These are phyloP conservation scores for Plemyria rubiginata DNA, from an alignment of 2,888 invertebrate species.

Conservation along the genomic window DNA sequence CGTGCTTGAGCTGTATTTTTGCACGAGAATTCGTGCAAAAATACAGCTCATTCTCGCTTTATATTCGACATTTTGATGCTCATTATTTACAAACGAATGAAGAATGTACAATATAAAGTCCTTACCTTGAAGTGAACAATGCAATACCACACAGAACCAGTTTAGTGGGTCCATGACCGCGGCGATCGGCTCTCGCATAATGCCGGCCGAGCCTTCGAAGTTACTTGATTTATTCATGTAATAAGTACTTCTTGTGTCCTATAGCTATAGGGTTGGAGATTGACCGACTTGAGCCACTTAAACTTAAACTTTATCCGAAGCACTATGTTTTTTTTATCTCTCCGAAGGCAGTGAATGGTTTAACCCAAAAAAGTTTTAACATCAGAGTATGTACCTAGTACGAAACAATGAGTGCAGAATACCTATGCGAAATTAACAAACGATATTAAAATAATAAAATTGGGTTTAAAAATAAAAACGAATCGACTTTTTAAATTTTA, in stretches of 20 bases:
- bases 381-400: too few species aligned
- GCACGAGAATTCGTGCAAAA: constrained; percentile 4
- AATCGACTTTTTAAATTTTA: constrained; percentile 13
- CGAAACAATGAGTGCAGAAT: too few species aligned
- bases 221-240: constrained; percentile 69
- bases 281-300: constrained; percentile 17
- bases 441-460: too few species aligned
- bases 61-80: constrained; percentile 5
- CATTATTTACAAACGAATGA: constrained; percentile 11
- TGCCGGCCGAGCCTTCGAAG: constrained; percentile 54
- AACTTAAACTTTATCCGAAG: not conserved
- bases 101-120: constrained; percentile 33
- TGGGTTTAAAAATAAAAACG: not conserved
- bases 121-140: constrained; percentile 64
- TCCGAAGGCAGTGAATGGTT: not conserved
- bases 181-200: constrained; percentile 68
- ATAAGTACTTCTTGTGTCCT: constrained; percentile 27
- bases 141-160: constrained; percentile 70
- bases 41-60: not conserved
- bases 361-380: not conserved
- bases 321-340: not conserved
- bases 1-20: too few species aligned
- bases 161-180: constrained; percentile 80
- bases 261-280: constrained; percentile 15
- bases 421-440: too few species aligned